Evolutionary conservation across 64 coral and sea anemone genomes (phyloP).

Genomic region (Porites australiensis): DNA sequence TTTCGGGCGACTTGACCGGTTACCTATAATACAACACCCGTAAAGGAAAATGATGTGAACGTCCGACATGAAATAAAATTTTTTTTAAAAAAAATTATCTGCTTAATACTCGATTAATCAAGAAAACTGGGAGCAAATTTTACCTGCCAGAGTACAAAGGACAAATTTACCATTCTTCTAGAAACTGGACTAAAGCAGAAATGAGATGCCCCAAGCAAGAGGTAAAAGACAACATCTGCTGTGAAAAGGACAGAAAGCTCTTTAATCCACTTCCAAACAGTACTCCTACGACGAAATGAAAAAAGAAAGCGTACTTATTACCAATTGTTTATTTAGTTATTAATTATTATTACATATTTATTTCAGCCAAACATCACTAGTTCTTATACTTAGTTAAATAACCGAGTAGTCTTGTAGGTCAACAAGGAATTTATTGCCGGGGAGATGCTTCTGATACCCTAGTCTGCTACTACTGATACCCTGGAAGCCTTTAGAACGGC

Average conservation of each 20-base stretch:
- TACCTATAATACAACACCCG: too few relatives aligned
- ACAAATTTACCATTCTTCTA: constrained; percentile 86
- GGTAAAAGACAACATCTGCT: constrained; percentile 77
- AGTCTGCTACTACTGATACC: too few relatives aligned
- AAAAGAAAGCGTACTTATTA: background rate
- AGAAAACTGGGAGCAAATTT: too few relatives aligned
- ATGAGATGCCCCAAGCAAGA: constrained; percentile 32
- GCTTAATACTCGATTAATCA: background rate
- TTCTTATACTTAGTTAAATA: too few relatives aligned
- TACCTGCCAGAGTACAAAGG: constrained; percentile 98
- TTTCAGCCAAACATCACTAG: too few relatives aligned
- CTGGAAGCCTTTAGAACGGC: too few relatives aligned
- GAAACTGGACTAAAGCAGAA: constrained; percentile 77
- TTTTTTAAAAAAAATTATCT: background rate
- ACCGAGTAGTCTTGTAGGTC: too few relatives aligned
- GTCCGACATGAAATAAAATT: too few relatives aligned
- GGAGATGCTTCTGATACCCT: too few relatives aligned
- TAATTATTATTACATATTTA: background rate
- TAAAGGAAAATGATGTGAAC: too few relatives aligned
- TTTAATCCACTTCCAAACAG: constrained; percentile 59
- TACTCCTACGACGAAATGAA: constrained; percentile 41
- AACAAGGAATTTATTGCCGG: too few relatives aligned
- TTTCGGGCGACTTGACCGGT: too few relatives aligned
- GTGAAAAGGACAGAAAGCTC: constrained; percentile 28
- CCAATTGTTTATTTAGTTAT: background rate